Base-by-base conservation (phyloP, 2,888 invertebrate species). In the Calameuta filiformis region DNA sequence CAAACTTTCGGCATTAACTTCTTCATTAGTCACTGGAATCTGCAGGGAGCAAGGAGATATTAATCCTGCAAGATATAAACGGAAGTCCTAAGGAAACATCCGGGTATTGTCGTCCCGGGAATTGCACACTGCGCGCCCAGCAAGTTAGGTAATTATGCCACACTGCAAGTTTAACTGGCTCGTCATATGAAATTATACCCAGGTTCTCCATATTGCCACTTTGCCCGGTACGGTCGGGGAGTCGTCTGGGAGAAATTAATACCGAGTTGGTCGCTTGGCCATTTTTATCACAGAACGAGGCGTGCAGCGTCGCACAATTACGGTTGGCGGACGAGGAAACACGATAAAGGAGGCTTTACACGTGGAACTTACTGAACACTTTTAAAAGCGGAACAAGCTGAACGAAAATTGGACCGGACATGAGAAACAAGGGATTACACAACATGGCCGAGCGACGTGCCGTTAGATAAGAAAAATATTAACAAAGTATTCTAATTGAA, bases 61-160 rank as follows among this genome's bases (percentile, higher is more conserved):
- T 56, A 56, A 56, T 56, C 23, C 56, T 56, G 23, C 56, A 56
- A 9, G 56, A 23, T 56, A 56, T 56, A 56, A 56, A 9, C 56
- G 56, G 56, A 56, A 56, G 56, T 56, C 56, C 56, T 56, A 56
- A 56, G 56, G 23, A 56, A 56, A 56, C 56, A 56, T 56, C 56
- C 56, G 56, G 56, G 23, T 23, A 56, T 56, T 56, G 56, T 56
- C 56, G 56, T 23, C 56, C 23, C 9, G 56, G 23, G 56, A 56
- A 56, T 56, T 56, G 56, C 56, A 56, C 23, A 56, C 56, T 56
- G 56, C 23, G 81, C 80, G 82, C 81, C 81, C 84, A 80, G 79
- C 76, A 80, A 81, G 81, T 87, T 85, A 80, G 82, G 83, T 85
- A 87, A 87, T 87, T 87, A 87, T 84, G 85, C 82, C 81, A 81